These are phyloP conservation scores for Apostichopus leukothele DNA, from an alignment of 53 echinoderm and acorn worm species.

Conservation along the genomic window DNA sequence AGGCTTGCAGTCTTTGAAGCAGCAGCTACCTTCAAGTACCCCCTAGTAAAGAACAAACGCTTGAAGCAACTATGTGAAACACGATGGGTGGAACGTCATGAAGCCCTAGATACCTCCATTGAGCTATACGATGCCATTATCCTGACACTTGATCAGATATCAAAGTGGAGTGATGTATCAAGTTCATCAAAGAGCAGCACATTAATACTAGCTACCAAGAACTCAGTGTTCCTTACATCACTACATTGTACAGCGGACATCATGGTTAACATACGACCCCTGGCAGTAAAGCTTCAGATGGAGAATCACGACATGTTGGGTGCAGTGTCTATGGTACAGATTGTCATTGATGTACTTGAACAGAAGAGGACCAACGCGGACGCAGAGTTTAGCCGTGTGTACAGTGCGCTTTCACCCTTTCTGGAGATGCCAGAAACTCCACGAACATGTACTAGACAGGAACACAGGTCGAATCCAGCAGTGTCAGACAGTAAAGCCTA, in stretches of 20 bases:
- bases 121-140: slow-evolving; percentile 10
- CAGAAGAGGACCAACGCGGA: neutral
- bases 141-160: slow-evolving; percentile 3
- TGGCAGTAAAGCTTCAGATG: slow-evolving; percentile 4
- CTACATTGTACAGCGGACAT: neutral
- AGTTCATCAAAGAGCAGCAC: slow-evolving; percentile 3
- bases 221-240: slow-evolving; percentile 14
- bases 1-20: too few relatives aligned
- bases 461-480: slow-evolving; percentile 31
- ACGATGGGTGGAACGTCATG: too few relatives aligned
- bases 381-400: slow-evolving; percentile 5
- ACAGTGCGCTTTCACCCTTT: neutral
- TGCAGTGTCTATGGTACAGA: neutral
- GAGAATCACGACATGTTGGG: slow-evolving; percentile 1
- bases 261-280: neutral
- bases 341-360: neutral
- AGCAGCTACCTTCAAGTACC: too few relatives aligned
- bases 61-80: too few relatives aligned
- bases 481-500: slow-evolving; percentile 18
- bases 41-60: too few relatives aligned
- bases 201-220: slow-evolving; percentile 9
- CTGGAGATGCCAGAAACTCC: neutral
- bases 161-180: neutral
- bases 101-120: too few relatives aligned
- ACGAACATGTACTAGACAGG: slow-evolving; percentile 18